Evolutionary conservation across 23 tunicate genomes (phyloP).

Genomic region (Styela plicata): DNA sequence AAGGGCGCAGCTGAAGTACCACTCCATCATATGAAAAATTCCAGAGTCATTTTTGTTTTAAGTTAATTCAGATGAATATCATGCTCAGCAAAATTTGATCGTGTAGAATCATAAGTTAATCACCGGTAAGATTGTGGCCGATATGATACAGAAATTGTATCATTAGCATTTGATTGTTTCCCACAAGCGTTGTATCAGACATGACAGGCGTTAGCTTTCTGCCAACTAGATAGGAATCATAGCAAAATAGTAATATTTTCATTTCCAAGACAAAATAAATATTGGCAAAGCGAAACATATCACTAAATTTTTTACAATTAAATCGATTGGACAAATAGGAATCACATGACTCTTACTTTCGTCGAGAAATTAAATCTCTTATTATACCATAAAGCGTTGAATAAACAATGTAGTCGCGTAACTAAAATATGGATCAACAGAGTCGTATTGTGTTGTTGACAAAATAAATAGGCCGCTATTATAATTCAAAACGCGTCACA

Average conservation of each 20-base stretch:
- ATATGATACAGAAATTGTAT: too few species aligned
- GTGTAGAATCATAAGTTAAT: too few species aligned
- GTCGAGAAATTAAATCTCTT: background rate
- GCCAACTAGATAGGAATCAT: too few species aligned
- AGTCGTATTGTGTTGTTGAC: background rate
- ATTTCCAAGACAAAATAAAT: too few species aligned
- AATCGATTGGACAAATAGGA: background rate
- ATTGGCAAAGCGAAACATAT: background rate
- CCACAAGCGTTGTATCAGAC: background rate
- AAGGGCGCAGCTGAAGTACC: background rate
- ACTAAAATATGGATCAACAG: background rate
- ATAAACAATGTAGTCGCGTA: background rate
- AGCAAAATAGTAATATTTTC: background rate
- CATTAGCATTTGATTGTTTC: background rate
- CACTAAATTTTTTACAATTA: background rate
- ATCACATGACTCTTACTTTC: background rate
- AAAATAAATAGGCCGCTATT: background rate
- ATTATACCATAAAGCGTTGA: background rate
- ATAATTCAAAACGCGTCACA: background rate
- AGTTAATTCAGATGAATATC: background rate
- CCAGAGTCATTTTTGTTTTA: background rate
- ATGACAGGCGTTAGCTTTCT: too few species aligned
- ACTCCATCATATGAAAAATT: background rate
- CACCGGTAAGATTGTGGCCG: too few species aligned
- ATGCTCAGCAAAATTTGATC: background rate